A percentile compares a stretch with the other conserved stretches of the same genome.
phyloP scores from a whole-genome alignment of 1,140 invertebrate genomes.

The Meloidogyne chitwoodi region DNA sequence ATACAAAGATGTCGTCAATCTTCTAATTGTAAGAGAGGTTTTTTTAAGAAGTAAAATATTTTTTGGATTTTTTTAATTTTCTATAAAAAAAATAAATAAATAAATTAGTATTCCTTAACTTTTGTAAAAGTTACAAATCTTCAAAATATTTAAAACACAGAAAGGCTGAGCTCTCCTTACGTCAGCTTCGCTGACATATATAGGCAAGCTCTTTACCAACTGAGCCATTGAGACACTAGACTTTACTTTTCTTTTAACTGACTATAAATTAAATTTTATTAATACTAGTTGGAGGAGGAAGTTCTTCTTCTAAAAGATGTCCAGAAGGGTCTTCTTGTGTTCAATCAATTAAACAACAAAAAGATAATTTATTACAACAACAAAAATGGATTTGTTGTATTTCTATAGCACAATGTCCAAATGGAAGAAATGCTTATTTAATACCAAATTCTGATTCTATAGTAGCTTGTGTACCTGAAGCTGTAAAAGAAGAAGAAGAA shows the following conservation, averaged over 20 bases:
- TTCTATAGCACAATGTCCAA: constrained; percentile 51
- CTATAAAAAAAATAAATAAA: too few relatives aligned
- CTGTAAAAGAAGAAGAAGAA: neutral
- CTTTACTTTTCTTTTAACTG: too few relatives aligned
- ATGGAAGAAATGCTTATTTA: constrained; percentile 47
- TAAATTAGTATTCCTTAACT: too few relatives aligned
- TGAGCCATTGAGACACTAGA: too few relatives aligned
- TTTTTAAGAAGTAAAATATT: neutral
- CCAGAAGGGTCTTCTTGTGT: constrained; percentile 52
- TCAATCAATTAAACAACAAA: constrained; percentile 33
- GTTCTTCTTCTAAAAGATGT: constrained; percentile 20
- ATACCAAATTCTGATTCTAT: constrained; percentile 57
- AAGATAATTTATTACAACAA: neutral
- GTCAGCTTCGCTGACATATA: too few relatives aligned
- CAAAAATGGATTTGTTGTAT: constrained; percentile 49
- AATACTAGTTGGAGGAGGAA: neutral
- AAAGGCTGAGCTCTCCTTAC: too few relatives aligned
- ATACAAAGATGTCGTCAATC: neutral
- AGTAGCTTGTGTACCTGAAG: constrained; percentile 53
- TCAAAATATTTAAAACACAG: too few relatives aligned
- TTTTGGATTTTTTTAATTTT: too few relatives aligned
- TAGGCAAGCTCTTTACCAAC: too few relatives aligned
- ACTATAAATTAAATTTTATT: neutral
- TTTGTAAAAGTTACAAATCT: too few relatives aligned
- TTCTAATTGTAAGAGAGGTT: neutral